These are phyloP conservation scores for Drosophila emarginata DNA, from an alignment of 2,888 invertebrate genomes.

Conservation along the genomic window DNA sequence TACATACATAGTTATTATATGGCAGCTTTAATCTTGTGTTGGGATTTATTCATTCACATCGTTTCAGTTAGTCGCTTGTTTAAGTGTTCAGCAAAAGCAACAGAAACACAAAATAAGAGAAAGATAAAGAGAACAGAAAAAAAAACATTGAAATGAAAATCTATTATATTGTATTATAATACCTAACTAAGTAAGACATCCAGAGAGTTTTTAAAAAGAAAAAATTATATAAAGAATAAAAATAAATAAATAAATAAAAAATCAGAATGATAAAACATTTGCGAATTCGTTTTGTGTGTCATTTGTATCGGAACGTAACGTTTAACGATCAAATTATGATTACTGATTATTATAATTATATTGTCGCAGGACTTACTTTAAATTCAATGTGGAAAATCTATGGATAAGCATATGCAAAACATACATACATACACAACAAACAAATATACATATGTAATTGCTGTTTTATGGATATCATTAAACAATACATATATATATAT, in stretches of 20 bases:
- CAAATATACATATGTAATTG: slow-evolving; percentile 40
- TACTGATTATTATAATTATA: slow-evolving; percentile 52
- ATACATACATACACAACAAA: slow-evolving; percentile 18
- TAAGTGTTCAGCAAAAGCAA: slow-evolving; percentile 68
- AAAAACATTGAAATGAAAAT: slow-evolving; percentile 9
- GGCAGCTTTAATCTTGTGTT: slow-evolving; percentile 59
- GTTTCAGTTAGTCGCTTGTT: slow-evolving; percentile 55
- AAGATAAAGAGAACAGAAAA: background rate
- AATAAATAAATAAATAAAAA: slow-evolving; percentile 22
- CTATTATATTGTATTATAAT: slow-evolving; percentile 8
- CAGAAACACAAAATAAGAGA: slow-evolving; percentile 2
- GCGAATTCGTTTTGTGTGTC: slow-evolving; percentile 62
- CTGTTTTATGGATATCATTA: slow-evolving; percentile 50
- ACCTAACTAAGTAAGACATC: slow-evolving; percentile 6
- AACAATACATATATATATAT: slow-evolving; percentile 47
- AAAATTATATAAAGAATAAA: slow-evolving; percentile 33
- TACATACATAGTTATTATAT: slow-evolving; percentile 34
- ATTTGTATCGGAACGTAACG: slow-evolving; percentile 44
- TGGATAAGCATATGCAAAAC: slow-evolving; percentile 32
- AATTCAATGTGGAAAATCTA: slow-evolving; percentile 57
- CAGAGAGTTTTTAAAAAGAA: slow-evolving; percentile 9
- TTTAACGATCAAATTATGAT: slow-evolving; percentile 43
- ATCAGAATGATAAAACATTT: slow-evolving; percentile 32
- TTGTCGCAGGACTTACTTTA: slow-evolving; percentile 74
- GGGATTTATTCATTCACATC: slow-evolving; percentile 45